Evolutionary conservation across 2,888 invertebrate genomes (phyloP).

Genomic region (Listrodromus nycthemerus): DNA sequence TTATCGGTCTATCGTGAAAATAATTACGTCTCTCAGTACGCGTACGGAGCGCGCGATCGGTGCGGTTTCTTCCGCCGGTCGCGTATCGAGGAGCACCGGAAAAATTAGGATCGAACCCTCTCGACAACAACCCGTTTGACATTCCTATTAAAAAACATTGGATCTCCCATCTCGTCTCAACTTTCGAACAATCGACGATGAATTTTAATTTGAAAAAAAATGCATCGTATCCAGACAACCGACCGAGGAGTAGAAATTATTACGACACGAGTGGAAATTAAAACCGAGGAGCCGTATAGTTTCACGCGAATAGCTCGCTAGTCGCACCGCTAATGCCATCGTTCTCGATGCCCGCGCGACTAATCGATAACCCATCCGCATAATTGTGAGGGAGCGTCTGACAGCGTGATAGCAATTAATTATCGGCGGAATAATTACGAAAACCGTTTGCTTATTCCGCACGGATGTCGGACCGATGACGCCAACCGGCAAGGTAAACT

Average conservation of each 20-base stretch:
- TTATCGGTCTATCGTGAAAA: constrained; percentile 30
- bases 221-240: background rate
- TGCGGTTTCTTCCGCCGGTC: constrained; percentile 42
- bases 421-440: constrained; percentile 38
- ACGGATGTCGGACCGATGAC: constrained; percentile 37
- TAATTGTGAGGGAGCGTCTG: constrained; percentile 53
- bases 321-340: constrained; percentile 31
- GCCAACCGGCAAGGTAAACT: constrained; percentile 43
- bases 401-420: constrained; percentile 53
- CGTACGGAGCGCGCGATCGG: constrained; percentile 20
- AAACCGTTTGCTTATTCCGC: constrained; percentile 35
- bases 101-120: background rate
- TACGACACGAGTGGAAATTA: background rate
- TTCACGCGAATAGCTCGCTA: constrained; percentile 13
- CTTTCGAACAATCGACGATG: background rate
- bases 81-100: constrained; percentile 4
- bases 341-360: constrained; percentile 11
- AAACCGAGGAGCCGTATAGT: constrained; percentile 37
- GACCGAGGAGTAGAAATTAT: background rate
- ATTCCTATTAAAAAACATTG: constrained; percentile 1
- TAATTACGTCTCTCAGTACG: constrained; percentile 7
- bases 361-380: constrained; percentile 63
- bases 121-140: background rate
- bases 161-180: background rate
- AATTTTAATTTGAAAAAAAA: background rate